Base-by-base conservation (phyloP, 2,113 vertebrate genomes). In the Ptychochromis oligacanthus region DNA sequence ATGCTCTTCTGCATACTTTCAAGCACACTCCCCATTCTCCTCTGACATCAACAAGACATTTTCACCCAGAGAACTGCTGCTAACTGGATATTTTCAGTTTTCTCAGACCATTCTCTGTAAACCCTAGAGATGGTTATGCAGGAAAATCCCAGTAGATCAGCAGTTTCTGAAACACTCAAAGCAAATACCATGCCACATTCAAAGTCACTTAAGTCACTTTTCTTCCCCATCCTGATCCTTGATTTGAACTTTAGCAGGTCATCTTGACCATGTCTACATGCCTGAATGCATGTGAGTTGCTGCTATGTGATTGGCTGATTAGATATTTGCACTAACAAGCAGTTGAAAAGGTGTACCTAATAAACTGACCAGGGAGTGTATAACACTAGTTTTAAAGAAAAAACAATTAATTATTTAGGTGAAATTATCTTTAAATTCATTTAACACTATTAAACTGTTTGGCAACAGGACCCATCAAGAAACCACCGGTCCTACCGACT, bases 401-500 rank as follows among this genome's bases (percentile, higher is more conserved):
- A 31, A 72, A 72, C 18, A 14, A 5, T 46, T 4, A 46, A 13
- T 5, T 5, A 15, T 46, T 11, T 5, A n/a, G 56, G 0, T 72
- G 26, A 49, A 49, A 52, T 1, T 4, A 46, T 6, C 46, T 72
- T 31, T 72, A 52, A 72, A 72, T 72, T 11, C 52, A n/a, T 54
- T 43, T 58, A 2, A 77, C 31, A 57, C 9, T 54, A 24, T 24
- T 15, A 26, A 5, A 61, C 34, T 64, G 20, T 88, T 72, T 75
- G 20, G 26, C 86, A 56, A 31, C 92, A 99, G 98, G 98, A 99
- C 92, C 98, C 98, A 56, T 99, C 98, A 79, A 96, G 98, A 94
- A 99, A 99, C 93, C 98, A 99, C 87, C 95, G 98, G 46, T 96
- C 97, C 58, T 99, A 99, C 91, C 93, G 98, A 89, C 96, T 99